A percentile compares a stretch with the other conserved stretches of the same genome.
Evolutionary conservation across 2,797 vertebrate species (phyloP).

Genomic region (Trematomus bernacchii): DNA sequence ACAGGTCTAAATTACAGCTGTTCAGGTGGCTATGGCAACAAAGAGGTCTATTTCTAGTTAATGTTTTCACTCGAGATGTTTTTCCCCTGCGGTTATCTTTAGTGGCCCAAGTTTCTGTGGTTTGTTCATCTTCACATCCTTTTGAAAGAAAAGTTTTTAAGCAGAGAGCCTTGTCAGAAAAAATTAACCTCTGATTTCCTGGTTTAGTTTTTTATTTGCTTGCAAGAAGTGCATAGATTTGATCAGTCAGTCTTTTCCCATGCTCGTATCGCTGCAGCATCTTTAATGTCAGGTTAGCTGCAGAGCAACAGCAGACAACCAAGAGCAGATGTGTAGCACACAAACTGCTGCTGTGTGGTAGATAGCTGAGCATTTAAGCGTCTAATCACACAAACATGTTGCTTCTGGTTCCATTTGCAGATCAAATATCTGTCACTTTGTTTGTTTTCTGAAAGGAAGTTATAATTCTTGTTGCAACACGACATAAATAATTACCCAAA

Average conservation of each 20-base stretch:
- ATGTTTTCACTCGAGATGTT: conserved; percentile 68
- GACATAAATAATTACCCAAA: neutral
- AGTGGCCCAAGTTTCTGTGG: conserved; percentile 65
- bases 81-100: conserved; percentile 70
- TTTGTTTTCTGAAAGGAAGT: neutral
- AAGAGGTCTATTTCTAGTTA: conserved; percentile 72
- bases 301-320: conserved; percentile 25
- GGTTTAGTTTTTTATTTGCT: conserved; percentile 41
- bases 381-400: conserved; percentile 6
- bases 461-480: neutral
- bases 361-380: conserved; percentile 6
- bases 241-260: conserved; percentile 41
- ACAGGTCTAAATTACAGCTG: conserved; percentile 56
- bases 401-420: conserved; percentile 20
- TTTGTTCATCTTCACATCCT: conserved; percentile 69
- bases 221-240: conserved; percentile 38
- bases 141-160: conserved; percentile 30
- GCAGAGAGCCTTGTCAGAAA: conserved; percentile 11
- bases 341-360: conserved; percentile 7
- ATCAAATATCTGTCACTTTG: neutral
- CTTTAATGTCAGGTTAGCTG: conserved; percentile 35
- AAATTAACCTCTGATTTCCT: conserved; percentile 30
- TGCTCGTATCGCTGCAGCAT: conserved; percentile 36
- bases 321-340: conserved; percentile 15
- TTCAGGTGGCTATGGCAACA: conserved; percentile 78